Base-by-base conservation (phyloP, 2,888 invertebrate genomes). In the Drosophila ezoana region DNA sequence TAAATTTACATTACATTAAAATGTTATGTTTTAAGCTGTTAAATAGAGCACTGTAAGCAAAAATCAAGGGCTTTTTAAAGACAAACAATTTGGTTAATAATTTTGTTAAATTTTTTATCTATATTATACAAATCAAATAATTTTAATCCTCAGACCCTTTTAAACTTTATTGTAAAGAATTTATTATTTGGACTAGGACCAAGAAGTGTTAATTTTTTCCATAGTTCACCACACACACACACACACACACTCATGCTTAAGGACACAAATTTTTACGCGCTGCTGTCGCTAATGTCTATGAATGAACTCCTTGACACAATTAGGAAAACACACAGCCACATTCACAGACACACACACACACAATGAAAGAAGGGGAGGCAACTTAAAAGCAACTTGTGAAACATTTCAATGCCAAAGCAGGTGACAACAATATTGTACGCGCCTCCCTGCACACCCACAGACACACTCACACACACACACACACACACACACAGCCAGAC, bases 231-330 rank as follows among this genome's bases (percentile, higher is more conserved):
- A 43, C 18, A 16, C 37, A 10, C 28, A 20, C 44, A 43, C 18
- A 16, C 37, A 10, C 28, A 20, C 6, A 48, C 37, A 38, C 23
- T 45, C 44, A 53, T 35, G 16, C 14, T 9, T 13, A 45, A 32
- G 38, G 51, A 20, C 18, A 69, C 61, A 43, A 56, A 71, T 69
- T 69, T 80, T 69, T 68, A 57, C 70, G 62, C 71, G 58, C 65
- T 60, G 81, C 51, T 75, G 66, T 59, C 73, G 79, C 87, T 84
- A 87, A 84, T 84, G 89, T 87, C 89, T 78, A 76, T 76, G 79
- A 89, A 89, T 88, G 82, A 89, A 89, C 89, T 89, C 84, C 89
- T 88, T 88, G 87, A 89, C 87, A 88, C 87, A 88, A 87, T 89
- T 87, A 89, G 74, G 71, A 48, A 48, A 18, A 58, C 41, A 54